A percentile compares a stretch with the other conserved stretches of the same genome.
These are phyloP conservation scores for Drosophila aff. DNA, from an alignment of 1,140 invertebrate species.

Conservation along the genomic window DNA sequence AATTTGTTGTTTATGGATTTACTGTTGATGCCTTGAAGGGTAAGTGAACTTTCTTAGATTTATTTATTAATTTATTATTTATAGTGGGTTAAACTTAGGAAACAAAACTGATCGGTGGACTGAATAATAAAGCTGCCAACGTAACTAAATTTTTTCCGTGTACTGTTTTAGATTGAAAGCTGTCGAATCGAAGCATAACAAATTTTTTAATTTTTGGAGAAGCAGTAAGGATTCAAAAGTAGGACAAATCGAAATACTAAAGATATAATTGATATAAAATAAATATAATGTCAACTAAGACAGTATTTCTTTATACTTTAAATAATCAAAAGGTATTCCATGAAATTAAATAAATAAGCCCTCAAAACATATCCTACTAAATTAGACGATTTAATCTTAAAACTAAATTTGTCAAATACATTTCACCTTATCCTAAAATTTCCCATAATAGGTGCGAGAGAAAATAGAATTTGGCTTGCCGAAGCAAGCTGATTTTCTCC, in stretches of 20 bases:
- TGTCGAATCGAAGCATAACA: background rate
- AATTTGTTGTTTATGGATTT: background rate
- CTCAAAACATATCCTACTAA: fast-evolving
- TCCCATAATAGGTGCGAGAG: slow-evolving; percentile 7
- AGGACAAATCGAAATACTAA: background rate
- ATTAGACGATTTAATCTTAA: too few relatives aligned
- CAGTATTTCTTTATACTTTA: background rate
- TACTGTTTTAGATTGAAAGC: background rate
- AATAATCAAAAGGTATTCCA: background rate
- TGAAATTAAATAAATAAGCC: background rate
- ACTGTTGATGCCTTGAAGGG: background rate
- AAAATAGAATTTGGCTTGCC: slow-evolving; percentile 11
- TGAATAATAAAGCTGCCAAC: background rate
- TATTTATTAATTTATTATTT: background rate
- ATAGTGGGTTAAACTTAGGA: background rate
- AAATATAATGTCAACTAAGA: background rate
- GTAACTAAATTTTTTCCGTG: background rate
- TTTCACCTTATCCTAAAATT: background rate
- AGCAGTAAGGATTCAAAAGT: background rate
- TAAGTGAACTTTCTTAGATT: background rate
- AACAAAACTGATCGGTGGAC: too few relatives aligned
- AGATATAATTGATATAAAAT: too few relatives aligned
- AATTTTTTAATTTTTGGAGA: background rate
- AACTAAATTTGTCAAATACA: background rate
- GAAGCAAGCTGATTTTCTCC: background rate